A percentile compares a stretch with the other conserved stretches of the same genome.
Evolutionary conservation across 1,140 invertebrate species (phyloP).

Genomic region (Drosophila sechellia): DNA sequence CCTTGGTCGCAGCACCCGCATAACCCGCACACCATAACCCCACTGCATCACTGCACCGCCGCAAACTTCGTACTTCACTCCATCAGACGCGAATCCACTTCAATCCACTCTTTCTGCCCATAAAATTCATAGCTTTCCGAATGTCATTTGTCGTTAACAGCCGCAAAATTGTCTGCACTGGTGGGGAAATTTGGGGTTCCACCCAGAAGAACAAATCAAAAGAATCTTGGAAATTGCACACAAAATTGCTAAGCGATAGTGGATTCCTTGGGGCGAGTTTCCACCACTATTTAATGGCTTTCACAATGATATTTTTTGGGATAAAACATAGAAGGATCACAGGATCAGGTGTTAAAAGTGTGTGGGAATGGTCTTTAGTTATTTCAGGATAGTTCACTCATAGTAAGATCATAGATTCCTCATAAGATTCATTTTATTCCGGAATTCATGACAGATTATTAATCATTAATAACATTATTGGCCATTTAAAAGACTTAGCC

Average conservation of each 20-base stretch:
- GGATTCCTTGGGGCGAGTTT: background rate
- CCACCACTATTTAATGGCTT: background rate
- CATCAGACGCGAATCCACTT: constrained; percentile 20
- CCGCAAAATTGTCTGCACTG: constrained; percentile 56
- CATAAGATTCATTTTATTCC: no score
- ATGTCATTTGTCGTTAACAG: constrained; percentile 79
- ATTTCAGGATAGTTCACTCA: no score
- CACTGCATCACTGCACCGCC: constrained; percentile 1
- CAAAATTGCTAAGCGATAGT: constrained; percentile 18
- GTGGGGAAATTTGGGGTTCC: background rate
- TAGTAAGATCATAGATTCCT: no score
- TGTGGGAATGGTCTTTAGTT: no score
- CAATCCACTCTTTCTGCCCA: constrained; percentile 51
- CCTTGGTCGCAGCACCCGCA: constrained; percentile 56
- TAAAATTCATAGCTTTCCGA: constrained; percentile 75
- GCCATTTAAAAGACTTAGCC: no score
- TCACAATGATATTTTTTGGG: no score
- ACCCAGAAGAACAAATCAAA: constrained; percentile 27
- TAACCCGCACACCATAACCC: constrained; percentile 32
- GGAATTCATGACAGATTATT: no score
- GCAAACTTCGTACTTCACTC: constrained; percentile 1
- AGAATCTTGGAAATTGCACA: constrained; percentile 14
- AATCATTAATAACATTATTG: no score
- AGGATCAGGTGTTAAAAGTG: no score
- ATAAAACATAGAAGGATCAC: no score